These are phyloP conservation scores for Gastrophysa polygoni DNA, from an alignment of 2,888 invertebrate species.

Conservation along the genomic window DNA sequence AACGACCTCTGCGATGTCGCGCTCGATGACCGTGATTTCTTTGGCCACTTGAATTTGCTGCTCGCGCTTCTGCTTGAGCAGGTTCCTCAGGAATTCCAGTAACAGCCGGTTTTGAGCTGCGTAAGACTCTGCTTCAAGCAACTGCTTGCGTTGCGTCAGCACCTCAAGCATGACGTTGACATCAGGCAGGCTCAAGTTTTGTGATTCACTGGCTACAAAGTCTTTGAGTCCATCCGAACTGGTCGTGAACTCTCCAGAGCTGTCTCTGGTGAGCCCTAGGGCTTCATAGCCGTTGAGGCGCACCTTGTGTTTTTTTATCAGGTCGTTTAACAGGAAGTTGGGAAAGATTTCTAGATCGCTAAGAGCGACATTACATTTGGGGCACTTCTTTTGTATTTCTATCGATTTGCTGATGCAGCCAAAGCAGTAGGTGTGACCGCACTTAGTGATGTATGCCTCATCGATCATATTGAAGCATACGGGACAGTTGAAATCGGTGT, in stretches of 20 bases:
- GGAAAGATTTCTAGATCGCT: conserved; percentile 79
- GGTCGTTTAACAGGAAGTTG: conserved; percentile 83
- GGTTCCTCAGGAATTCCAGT: conserved; percentile 80
- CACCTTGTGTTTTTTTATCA: conserved; percentile 74
- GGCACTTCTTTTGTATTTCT: conserved; percentile 73
- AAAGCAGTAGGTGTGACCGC: conserved; percentile 92
- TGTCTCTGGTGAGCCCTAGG: conserved; percentile 54
- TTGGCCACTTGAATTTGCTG: conserved; percentile 68
- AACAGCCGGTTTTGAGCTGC: conserved; percentile 82
- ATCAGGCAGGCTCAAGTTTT: conserved; percentile 76
- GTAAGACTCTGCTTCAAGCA: conserved; percentile 80
- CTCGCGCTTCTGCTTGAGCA: conserved; percentile 74
- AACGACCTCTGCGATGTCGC: conserved; percentile 75
- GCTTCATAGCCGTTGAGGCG: conserved; percentile 60
- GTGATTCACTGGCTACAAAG: conserved; percentile 71
- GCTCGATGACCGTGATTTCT: conserved; percentile 77
- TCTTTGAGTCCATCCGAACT: conserved; percentile 65
- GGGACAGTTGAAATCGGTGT: conserved; percentile 73
- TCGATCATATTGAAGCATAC: conserved; percentile 89
- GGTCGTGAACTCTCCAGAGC: conserved; percentile 56
- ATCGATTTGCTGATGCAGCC: conserved; percentile 76
- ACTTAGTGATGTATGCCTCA: conserved; percentile 89
- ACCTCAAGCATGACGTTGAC: conserved; percentile 83
- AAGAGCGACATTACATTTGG: conserved; percentile 79
- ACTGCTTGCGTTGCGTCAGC: conserved; percentile 76